phyloP scores from a whole-genome alignment of 2,113 vertebrate species.

The Martes martes region DNA sequence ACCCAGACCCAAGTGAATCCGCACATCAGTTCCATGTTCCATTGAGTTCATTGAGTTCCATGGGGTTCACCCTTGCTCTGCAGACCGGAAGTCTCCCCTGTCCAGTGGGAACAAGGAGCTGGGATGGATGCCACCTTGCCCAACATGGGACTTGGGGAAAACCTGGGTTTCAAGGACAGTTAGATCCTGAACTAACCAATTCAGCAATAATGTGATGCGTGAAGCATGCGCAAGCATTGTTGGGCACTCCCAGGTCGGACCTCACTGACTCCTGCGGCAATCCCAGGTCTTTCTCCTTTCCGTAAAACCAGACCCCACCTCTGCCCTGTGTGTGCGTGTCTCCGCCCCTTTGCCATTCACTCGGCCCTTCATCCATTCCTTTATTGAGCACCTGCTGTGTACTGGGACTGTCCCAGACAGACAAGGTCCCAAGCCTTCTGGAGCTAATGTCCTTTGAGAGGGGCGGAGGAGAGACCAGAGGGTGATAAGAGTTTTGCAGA shows the following conservation, averaged over 20 bases:
- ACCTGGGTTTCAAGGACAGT: no score
- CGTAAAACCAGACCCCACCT: neutral
- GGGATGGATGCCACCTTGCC: neutral
- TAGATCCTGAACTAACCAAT: neutral
- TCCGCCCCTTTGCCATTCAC: neutral
- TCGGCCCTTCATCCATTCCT: neutral
- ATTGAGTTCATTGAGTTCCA: no score
- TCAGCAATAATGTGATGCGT: neutral
- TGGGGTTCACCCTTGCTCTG: no score
- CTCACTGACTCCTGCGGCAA: neutral
- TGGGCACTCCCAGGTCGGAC: no score
- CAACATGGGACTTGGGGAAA: accelerated
- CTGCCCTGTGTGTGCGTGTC: neutral
- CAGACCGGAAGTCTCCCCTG: neutral
- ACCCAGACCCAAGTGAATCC: neutral
- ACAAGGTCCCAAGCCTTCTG: neutral
- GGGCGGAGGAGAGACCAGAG: neutral
- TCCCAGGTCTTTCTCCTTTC: neutral
- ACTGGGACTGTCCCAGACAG: neutral
- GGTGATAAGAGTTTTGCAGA: neutral
- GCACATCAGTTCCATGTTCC: neutral
- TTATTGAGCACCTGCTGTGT: neutral
- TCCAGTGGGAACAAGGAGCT: neutral
- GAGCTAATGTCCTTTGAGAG: neutral
- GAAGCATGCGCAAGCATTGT: no score